A percentile compares a stretch with the other conserved stretches of the same genome.
Evolutionary conservation across 2,113 vertebrate species (phyloP).

Genomic region (Bagarius yarrelli): DNA sequence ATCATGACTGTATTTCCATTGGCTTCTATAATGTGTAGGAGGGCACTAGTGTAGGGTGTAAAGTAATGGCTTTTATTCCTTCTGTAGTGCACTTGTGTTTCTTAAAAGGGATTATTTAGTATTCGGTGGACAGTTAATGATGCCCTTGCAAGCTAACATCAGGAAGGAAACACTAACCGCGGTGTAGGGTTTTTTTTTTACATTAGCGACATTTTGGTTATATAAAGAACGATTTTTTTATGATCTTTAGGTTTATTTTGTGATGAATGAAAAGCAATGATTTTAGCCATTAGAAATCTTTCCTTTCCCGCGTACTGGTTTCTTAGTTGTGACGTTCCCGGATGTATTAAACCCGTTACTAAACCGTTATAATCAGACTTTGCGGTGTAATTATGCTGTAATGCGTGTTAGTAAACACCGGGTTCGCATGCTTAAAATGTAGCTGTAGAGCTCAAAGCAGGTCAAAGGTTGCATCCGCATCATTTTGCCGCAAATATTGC

Average conservation of each 20-base stretch:
- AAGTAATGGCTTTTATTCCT: background rate
- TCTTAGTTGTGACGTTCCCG: background rate
- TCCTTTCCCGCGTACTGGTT: background rate
- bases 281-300: background rate
- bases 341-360: background rate
- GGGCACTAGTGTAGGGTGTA: background rate
- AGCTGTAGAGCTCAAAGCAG: background rate
- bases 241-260: background rate
- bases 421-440: background rate
- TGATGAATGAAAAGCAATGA: background rate
- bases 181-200: background rate
- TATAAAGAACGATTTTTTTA: background rate
- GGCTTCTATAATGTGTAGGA: accelerated
- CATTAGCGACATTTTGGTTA: background rate
- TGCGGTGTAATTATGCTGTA: background rate
- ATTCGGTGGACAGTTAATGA: background rate
- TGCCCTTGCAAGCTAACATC: slow-evolving; percentile 1
- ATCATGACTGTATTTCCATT: background rate
- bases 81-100: background rate
- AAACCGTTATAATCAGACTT: background rate
- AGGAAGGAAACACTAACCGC: background rate
- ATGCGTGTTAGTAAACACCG: background rate
- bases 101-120: background rate
- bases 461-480: slow-evolving; percentile 20
- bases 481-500: slow-evolving; percentile 7